These are phyloP conservation scores for Aptenodytes forsteri DNA, from an alignment of 2,113 vertebrate genomes.

Conservation along the genomic window DNA sequence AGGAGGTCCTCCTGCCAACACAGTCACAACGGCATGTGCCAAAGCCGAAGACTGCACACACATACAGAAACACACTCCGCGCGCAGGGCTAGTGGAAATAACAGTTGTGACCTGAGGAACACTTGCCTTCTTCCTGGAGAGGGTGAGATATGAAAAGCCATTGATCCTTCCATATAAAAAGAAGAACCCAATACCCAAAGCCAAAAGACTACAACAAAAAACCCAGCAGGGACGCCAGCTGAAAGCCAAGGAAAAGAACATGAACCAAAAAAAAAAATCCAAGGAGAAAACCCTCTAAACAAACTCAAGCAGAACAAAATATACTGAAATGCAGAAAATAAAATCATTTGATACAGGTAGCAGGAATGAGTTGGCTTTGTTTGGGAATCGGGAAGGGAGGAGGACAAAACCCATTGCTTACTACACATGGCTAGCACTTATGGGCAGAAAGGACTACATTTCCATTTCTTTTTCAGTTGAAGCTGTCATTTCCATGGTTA, in stretches of 20 bases:
- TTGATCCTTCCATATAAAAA: not conserved
- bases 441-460: not conserved
- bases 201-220: not conserved
- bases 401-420: not conserved
- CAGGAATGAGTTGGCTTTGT: not conserved
- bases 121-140: not conserved
- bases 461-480: not conserved
- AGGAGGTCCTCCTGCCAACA: not conserved
- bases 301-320: not conserved
- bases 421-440: not conserved
- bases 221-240: not conserved
- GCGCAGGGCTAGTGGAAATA: not conserved
- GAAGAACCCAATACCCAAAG: not conserved
- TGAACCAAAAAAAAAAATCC: not conserved
- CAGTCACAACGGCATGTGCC: fast-evolving
- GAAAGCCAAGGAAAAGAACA: not conserved
- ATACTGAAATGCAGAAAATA: not conserved
- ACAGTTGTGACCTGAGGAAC: not conserved
- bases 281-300: not conserved
- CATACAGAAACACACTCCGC: not conserved
- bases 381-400: not conserved
- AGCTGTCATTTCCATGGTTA: not conserved
- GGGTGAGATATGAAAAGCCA: not conserved
- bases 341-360: not conserved
- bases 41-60: not conserved